Evolutionary conservation across 2,797 vertebrate species (phyloP).

Genomic region (Coreius guichenoti): DNA sequence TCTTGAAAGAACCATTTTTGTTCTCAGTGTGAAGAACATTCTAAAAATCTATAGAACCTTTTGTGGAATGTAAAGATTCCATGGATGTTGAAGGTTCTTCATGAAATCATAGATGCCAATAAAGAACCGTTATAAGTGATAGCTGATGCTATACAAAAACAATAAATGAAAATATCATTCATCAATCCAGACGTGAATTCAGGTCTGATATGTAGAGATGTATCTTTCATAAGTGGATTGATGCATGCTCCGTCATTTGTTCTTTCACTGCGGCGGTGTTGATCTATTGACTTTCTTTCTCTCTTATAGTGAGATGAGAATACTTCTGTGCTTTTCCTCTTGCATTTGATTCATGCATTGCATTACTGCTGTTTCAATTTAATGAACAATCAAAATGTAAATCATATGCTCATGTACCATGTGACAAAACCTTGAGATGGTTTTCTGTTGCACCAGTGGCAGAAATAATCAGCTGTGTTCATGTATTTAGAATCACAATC

Average conservation of each 20-base stretch:
- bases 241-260: neutral
- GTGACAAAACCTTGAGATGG: neutral
- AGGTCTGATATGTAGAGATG: neutral
- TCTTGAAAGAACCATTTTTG: neutral
- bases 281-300: neutral
- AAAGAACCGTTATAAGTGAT: neutral
- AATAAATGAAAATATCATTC: neutral
- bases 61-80: neutral
- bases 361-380: neutral
- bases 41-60: neutral
- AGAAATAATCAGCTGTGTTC: neutral
- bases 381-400: conserved; percentile 15
- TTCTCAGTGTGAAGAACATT: neutral
- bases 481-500: neutral
- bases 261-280: neutral
- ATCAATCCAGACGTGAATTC: neutral
- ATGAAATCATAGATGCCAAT: neutral
- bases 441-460: neutral
- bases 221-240: neutral
- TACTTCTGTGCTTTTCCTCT: neutral
- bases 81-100: neutral
- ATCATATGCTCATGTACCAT: neutral
- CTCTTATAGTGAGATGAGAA: neutral
- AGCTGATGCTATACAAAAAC: neutral
- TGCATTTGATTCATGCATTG: neutral